Percentiles rank a stretch among this genome's conserved stretches.
Conservation (phyloP, 2,888 invertebrate genomes). For the Scelioninae gen. 1 region DNA sequence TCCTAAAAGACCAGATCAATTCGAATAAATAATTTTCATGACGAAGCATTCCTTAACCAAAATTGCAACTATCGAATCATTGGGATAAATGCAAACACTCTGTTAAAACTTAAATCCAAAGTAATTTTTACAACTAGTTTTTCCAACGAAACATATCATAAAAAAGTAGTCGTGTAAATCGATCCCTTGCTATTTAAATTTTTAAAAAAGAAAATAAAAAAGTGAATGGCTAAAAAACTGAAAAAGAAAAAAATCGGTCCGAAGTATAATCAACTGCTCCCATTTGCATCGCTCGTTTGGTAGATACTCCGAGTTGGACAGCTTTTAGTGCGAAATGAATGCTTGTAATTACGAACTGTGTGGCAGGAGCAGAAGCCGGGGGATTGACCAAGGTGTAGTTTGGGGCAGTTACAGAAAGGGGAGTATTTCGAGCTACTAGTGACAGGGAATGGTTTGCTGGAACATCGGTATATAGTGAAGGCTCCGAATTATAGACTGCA, state of each 20-base stretch:
- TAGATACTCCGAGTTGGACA: slow-evolving; percentile 75
- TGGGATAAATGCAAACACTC: slow-evolving; percentile 9
- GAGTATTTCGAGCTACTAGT: no score
- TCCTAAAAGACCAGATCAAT: neutral
- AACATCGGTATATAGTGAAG: slow-evolving; percentile 72
- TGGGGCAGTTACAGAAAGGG: no score
- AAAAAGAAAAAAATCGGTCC: slow-evolving; percentile 46
- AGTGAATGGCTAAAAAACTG: slow-evolving; percentile 28
- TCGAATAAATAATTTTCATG: slow-evolving; percentile 24
- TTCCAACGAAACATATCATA: slow-evolving; percentile 30
- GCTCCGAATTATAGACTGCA: slow-evolving; percentile 80
- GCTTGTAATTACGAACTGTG: slow-evolving; percentile 83
- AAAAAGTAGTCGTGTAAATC: slow-evolving; percentile 50
- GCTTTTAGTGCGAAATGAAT: slow-evolving; percentile 84
- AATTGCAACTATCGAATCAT: slow-evolving; percentile 9
- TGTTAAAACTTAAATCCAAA: neutral
- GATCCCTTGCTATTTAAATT: slow-evolving; percentile 62
- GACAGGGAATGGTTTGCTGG: no score
- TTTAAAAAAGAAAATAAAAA: slow-evolving; percentile 40
- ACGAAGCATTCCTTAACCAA: slow-evolving; percentile 22
- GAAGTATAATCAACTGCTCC: slow-evolving; percentile 68
- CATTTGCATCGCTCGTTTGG: slow-evolving; percentile 78
- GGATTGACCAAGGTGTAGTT: slow-evolving; percentile 71
- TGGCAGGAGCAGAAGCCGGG: slow-evolving; percentile 70
- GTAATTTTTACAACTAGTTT: slow-evolving; percentile 39